A percentile compares a stretch with the other conserved stretches of the same genome.
phyloP scores from a whole-genome alignment of 2,797 vertebrate genomes.

The Catostomus latipinnis region DNA sequence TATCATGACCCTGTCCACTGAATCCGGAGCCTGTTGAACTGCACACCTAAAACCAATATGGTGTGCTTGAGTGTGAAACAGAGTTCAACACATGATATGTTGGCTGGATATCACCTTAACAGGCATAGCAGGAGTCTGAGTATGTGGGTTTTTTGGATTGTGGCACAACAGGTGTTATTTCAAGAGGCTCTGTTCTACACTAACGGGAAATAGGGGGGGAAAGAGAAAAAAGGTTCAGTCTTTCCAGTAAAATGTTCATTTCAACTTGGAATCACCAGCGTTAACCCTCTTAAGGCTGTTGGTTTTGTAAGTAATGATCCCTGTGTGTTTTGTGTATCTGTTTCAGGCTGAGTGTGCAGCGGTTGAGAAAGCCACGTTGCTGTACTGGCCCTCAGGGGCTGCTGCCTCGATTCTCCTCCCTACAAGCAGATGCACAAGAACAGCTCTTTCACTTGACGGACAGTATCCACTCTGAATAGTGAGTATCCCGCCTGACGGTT shows the following conservation, averaged over 20 bases:
- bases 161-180: slow-evolving; percentile 49
- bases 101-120: slow-evolving; percentile 29
- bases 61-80: slow-evolving; percentile 38
- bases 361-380: slow-evolving; percentile 90
- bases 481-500: slow-evolving; percentile 69
- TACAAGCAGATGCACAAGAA: slow-evolving; percentile 94
- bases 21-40: background rate
- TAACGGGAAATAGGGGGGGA: slow-evolving; percentile 29
- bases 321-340: slow-evolving; percentile 49
- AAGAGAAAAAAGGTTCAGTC: slow-evolving; percentile 1
- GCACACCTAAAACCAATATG: slow-evolving; percentile 2
- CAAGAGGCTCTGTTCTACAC: slow-evolving; percentile 31
- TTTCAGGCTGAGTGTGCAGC: slow-evolving; percentile 83
- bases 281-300: slow-evolving; percentile 34
- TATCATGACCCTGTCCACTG: background rate
- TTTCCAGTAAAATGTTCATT: slow-evolving; percentile 47
- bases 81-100: slow-evolving; percentile 25
- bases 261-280: slow-evolving; percentile 39
- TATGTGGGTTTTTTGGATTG: slow-evolving; percentile 39
- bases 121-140: slow-evolving; percentile 33
- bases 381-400: slow-evolving; percentile 93
- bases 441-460: slow-evolving; percentile 94
- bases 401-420: slow-evolving; percentile 85
- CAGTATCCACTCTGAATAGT: slow-evolving; percentile 95
- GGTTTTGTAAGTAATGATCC: slow-evolving; percentile 40